phyloP scores from a whole-genome alignment of 2,797 vertebrate genomes.

The Neosalanx taihuensis region DNA sequence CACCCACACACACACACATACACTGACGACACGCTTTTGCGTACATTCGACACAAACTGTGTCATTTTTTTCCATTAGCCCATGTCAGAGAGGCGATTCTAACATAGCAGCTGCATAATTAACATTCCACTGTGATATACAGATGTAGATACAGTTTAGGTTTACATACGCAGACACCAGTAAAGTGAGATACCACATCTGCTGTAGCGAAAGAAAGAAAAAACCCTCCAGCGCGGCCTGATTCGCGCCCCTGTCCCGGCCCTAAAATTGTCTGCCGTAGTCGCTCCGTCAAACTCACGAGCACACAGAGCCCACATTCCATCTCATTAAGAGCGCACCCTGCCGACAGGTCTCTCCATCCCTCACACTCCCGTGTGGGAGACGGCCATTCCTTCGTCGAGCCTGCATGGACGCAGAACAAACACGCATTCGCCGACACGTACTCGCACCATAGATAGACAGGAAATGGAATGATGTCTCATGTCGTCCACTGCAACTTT shows the following conservation, averaged over 20 bases:
- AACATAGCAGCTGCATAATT: too few species aligned
- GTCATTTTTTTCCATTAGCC: too few species aligned
- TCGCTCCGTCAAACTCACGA: slow-evolving; percentile 27
- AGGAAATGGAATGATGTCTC: not conserved
- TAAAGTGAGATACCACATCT: slow-evolving; percentile 1
- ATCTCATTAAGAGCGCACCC: slow-evolving; percentile 32
- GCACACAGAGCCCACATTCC: slow-evolving; percentile 15
- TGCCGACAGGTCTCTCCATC: slow-evolving; percentile 20
- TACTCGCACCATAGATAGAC: not conserved
- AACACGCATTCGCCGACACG: not conserved
- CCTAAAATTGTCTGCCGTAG: slow-evolving; percentile 7
- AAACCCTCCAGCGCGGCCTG: too few species aligned
- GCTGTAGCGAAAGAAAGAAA: not conserved
- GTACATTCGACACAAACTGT: not conserved
- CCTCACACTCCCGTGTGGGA: not conserved
- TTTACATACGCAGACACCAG: too few species aligned
- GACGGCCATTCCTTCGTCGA: not conserved
- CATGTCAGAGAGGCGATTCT: too few species aligned
- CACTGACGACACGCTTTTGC: slow-evolving; percentile 3
- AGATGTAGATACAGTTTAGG: too few species aligned
- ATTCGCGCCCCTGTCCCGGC: too few species aligned
- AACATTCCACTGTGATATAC: too few species aligned
- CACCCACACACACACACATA: slow-evolving; percentile 32
- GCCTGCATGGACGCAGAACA: not conserved
- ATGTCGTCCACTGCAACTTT: too few species aligned